phyloP scores from a whole-genome alignment of 64 coral and sea anemone genomes.

The Actinia equina region DNA sequence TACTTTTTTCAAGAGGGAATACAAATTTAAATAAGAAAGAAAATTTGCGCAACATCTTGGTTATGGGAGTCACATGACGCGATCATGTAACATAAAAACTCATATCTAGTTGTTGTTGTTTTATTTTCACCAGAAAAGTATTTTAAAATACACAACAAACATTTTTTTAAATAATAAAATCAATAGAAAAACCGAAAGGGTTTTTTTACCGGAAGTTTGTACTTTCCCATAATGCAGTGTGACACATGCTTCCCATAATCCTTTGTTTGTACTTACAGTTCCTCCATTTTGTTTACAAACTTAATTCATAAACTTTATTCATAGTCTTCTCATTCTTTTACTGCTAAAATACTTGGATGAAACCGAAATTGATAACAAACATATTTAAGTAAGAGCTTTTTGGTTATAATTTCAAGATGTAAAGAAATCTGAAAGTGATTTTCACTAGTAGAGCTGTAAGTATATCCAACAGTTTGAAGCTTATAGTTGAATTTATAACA shows the following conservation, averaged over 20 bases:
- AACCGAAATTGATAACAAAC: background rate
- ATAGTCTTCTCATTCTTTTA: background rate
- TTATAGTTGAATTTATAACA: background rate
- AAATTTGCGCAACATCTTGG: too few species aligned
- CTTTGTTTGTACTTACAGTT: background rate
- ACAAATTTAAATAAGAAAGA: too few species aligned
- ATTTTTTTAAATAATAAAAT: background rate
- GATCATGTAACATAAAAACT: background rate
- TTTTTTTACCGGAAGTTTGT: background rate
- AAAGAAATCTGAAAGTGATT: background rate
- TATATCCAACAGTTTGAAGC: background rate
- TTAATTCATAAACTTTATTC: background rate
- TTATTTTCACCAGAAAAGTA: background rate
- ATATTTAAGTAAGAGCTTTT: background rate
- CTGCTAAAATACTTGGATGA: background rate
- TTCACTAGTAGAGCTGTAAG: conserved; percentile 3
- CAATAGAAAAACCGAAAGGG: background rate
- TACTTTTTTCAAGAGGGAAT: too few species aligned
- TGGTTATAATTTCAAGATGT: background rate
- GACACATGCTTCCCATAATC: background rate
- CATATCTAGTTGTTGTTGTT: background rate
- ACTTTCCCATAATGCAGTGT: background rate
- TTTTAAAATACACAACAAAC: background rate
- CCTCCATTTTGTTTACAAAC: background rate
- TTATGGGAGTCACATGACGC: too few species aligned